These are phyloP conservation scores for Mixornis gularis DNA, from an alignment of 2,113 vertebrate species.

Conservation along the genomic window DNA sequence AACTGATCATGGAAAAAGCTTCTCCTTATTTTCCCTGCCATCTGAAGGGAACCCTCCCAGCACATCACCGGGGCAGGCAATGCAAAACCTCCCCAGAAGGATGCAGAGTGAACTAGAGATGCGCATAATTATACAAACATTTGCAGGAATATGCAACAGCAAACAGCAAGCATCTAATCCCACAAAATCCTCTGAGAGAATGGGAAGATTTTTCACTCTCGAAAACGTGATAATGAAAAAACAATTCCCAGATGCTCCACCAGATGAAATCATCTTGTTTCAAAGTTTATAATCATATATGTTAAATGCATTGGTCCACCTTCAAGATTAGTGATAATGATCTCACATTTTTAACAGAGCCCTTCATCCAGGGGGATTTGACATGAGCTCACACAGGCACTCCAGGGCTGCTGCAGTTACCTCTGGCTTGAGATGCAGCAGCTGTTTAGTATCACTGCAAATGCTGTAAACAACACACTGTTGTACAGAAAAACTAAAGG, in stretches of 20 bases:
- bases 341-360: constrained; percentile 25
- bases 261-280: constrained; percentile 33
- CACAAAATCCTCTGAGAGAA: background rate
- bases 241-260: constrained; percentile 32
- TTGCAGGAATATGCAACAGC: background rate
- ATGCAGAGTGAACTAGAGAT: background rate
- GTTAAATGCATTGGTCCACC: constrained; percentile 20
- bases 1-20: background rate
- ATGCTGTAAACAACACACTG: background rate
- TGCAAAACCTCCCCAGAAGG: background rate
- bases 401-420: background rate
- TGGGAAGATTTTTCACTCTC: background rate
- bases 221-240: constrained; percentile 21
- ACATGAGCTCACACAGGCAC: background rate
- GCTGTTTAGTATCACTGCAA: background rate
- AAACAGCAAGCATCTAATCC: constrained; percentile 50
- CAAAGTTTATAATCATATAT: constrained; percentile 45
- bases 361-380: background rate
- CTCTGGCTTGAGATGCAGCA: background rate
- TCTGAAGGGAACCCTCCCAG: background rate
- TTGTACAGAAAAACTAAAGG: background rate
- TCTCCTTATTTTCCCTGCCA: background rate
- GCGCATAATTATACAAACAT: background rate
- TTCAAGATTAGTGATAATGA: constrained; percentile 34
- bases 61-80: background rate